Base-by-base conservation (phyloP, 2,797 vertebrate genomes). In the Intellagama lesueurii region DNA sequence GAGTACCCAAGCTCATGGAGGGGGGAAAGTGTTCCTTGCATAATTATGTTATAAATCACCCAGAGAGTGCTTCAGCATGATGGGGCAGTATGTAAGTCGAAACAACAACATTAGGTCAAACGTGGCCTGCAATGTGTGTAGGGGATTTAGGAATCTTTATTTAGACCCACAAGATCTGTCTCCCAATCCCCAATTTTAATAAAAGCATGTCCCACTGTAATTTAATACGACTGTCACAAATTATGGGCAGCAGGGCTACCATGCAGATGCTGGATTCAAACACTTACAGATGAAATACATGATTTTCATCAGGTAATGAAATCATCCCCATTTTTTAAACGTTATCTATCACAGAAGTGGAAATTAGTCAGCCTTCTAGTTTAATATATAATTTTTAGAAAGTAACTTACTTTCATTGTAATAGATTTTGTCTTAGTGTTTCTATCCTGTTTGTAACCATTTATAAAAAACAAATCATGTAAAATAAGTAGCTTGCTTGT, bases 391-490 rank as follows among this genome's bases (percentile, higher is more conserved):
- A 40, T 40, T 40, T 40, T 40, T 40, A 40, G 40, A 56, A 35
- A n/a, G 52, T 64, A 64, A 81, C 35, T 24, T 19, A 24, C 35
- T 81, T 70, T 14, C 28, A n/a, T 83, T 84, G 49, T 30, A 79
- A 40, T 70, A 32, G 32, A 79, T 5, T 52, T 60, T 84, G 44
- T 4, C 19, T 22, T 2, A 2, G 4, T 32, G 28, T 68, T 86
- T 32, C n/a, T 87, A 49, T 60, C 40, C 44, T 0, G 16, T 22
- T 49, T 44, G 68, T 60, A 81, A 81, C 66, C n/a, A 24, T 76
- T 84, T 84, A 44, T 84, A 28, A 72, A 69, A 82, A 81, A 86
- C 69, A 24, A 70, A 86, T 35, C 47, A 56, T 81, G 69, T 81
- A 88, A 85, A 52, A 14, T 24, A 22, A 81, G 60, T 69, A 19